A percentile compares a stretch with the other conserved stretches of the same genome.
Conservation (phyloP, 1,140 invertebrate species). For the Lucilia sericata region DNA sequence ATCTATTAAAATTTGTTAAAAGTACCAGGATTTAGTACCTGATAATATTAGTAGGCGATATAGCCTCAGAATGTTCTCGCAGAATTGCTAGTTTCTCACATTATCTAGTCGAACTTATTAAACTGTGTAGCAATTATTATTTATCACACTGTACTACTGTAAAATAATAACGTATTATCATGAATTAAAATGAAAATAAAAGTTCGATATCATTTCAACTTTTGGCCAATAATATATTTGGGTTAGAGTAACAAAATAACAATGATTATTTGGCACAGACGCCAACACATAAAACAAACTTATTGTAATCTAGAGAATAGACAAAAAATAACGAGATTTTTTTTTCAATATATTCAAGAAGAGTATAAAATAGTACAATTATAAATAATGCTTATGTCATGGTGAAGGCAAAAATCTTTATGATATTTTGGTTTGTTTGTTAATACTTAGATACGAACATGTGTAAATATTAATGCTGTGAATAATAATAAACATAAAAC, state of each 20-base stretch:
- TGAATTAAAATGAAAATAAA: neutral
- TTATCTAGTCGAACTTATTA: no score
- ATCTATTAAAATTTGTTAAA: no score
- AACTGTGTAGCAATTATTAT: no score
- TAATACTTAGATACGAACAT: no score
- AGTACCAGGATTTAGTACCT: no score
- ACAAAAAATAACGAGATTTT: neutral
- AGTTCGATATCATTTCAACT: neutral
- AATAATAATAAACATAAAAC: conserved; percentile 11
- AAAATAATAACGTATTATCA: neutral
- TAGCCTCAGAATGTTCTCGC: no score
- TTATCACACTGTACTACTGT: no score
- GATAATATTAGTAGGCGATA: no score
- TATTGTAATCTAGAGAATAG: conserved; percentile 1
- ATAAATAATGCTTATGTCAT: conserved; percentile 27
- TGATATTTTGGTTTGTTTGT: neutral
- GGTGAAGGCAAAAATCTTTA: conserved; percentile 16
- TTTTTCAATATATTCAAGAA: neutral
- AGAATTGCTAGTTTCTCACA: no score
- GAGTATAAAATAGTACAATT: neutral
- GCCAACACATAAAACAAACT: neutral
- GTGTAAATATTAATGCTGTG: no score
- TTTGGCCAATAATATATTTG: conserved; percentile 24
- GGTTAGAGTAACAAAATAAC: conserved; percentile 32
- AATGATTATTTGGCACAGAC: conserved; percentile 7